Conservation (phyloP, 2,113 vertebrate species). For the Connochaetes taurinus region DNA sequence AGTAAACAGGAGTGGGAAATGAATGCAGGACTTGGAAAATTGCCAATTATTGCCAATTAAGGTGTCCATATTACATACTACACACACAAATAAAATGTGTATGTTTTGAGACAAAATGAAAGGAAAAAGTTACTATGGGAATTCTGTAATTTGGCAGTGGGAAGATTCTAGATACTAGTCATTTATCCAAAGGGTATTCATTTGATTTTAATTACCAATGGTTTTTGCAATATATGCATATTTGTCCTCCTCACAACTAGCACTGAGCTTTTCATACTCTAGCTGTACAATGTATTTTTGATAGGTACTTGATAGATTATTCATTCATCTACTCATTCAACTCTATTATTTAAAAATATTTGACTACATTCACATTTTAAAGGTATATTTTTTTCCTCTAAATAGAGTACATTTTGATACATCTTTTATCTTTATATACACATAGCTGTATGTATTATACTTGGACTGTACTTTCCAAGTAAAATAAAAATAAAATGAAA, state of each 20-base stretch:
- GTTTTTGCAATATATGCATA: neutral
- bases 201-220: neutral
- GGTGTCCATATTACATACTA: neutral
- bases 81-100: neutral
- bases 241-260: neutral
- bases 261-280: neutral
- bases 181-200: neutral
- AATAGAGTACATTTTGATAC: neutral
- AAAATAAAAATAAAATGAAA: neutral
- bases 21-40: neutral
- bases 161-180: neutral
- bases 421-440: neutral
- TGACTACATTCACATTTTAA: neutral
- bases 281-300: neutral
- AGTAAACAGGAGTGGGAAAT: neutral
- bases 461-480: neutral
- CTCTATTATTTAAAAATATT: neutral
- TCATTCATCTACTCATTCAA: neutral
- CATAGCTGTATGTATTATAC: neutral
- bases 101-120: neutral
- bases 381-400: neutral
- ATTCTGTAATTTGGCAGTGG: neutral
- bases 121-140: neutral
- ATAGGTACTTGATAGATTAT: neutral
- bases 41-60: neutral